A percentile compares a stretch with the other conserved stretches of the same genome.
Evolutionary conservation across 2,888 invertebrate genomes (phyloP).

Genomic region (Lochmaea crataegi): DNA sequence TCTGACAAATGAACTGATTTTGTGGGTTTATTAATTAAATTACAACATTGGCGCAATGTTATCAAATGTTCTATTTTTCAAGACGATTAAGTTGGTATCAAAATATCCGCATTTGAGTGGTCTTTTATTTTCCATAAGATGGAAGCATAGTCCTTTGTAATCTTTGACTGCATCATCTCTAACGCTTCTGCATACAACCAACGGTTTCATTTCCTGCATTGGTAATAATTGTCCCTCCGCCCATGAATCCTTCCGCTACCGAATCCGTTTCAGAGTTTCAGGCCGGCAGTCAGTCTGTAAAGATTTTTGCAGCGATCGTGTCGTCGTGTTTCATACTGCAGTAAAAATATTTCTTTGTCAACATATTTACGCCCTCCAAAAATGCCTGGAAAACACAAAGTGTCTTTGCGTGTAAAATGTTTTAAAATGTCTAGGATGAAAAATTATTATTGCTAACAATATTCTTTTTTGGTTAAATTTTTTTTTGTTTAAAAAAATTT

Average conservation of each 20-base stretch:
- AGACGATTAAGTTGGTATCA: too few species aligned
- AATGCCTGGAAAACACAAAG: constrained; percentile 23
- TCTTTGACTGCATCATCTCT: neutral
- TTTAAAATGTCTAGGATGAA: constrained; percentile 16
- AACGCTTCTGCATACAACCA: neutral
- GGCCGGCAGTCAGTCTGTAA: constrained; percentile 36
- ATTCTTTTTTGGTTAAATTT: constrained; percentile 17
- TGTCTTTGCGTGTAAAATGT: constrained; percentile 23
- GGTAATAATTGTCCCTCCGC: constrained; percentile 8
- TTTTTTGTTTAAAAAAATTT: constrained; percentile 20
- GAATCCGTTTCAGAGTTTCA: constrained; percentile 6
- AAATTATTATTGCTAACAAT: constrained; percentile 10
- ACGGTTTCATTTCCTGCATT: neutral
- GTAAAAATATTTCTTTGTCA: constrained; percentile 11
- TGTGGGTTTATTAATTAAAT: too few species aligned
- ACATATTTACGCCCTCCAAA: constrained; percentile 14
- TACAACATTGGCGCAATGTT: too few species aligned
- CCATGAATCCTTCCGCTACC: constrained; percentile 9
- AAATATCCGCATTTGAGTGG: too few species aligned
- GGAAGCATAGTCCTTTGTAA: too few species aligned
- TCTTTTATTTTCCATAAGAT: too few species aligned
- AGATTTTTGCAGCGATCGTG: constrained; percentile 29
- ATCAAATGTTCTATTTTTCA: too few species aligned
- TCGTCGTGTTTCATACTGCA: constrained; percentile 14
- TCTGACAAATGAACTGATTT: too few species aligned